phyloP scores from a whole-genome alignment of 2,888 invertebrate genomes.

The Heliconius charithonia region DNA sequence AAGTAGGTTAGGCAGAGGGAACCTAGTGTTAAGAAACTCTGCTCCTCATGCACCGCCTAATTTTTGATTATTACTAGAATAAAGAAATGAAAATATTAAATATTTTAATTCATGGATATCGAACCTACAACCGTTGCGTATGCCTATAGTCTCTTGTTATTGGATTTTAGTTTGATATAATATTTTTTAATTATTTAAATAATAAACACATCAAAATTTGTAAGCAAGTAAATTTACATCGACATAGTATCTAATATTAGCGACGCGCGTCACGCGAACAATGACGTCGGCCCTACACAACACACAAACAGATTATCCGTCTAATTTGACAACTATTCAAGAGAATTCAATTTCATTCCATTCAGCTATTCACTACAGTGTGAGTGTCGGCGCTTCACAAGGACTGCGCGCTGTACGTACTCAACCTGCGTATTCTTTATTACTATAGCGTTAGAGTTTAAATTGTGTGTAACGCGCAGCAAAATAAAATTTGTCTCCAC shows the following conservation, averaged over 20 bases:
- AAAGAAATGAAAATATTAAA: too few relatives aligned
- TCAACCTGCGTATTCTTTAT: constrained; percentile 1
- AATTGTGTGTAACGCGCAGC: neutral
- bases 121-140: too few relatives aligned
- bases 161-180: too few relatives aligned
- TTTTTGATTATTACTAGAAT: too few relatives aligned
- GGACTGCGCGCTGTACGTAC: constrained; percentile 24
- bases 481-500: constrained; percentile 20
- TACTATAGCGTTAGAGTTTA: neutral
- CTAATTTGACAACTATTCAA: constrained; percentile 69
- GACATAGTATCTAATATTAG: constrained; percentile 56
- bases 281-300: constrained; percentile 60
- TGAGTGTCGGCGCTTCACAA: constrained; percentile 60
- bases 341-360: constrained; percentile 50
- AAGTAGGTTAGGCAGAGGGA: too few relatives aligned
- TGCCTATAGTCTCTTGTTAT: too few relatives aligned
- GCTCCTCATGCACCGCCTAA: too few relatives aligned
- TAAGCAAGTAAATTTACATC: neutral
- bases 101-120: too few relatives aligned
- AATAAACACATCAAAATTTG: neutral
- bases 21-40: too few relatives aligned
- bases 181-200: too few relatives aligned
- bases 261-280: constrained; percentile 50
- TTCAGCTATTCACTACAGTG: constrained; percentile 63
- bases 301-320: constrained; percentile 66